These are phyloP conservation scores for Drosophila meridionalis DNA, from an alignment of 2,888 invertebrate species.

Conservation along the genomic window DNA sequence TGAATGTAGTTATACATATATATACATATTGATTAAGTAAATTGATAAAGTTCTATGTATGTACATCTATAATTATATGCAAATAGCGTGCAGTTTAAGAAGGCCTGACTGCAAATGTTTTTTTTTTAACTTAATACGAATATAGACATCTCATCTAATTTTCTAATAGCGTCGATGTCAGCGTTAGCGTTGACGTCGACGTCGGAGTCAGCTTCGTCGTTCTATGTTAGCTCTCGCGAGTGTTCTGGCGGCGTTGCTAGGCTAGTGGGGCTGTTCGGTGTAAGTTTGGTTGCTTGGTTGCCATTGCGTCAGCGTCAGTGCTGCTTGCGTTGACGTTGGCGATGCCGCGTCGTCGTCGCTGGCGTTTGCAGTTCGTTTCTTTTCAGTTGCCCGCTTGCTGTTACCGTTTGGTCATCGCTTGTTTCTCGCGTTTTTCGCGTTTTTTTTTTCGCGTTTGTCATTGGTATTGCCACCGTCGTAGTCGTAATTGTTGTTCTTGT, in stretches of 20 bases:
- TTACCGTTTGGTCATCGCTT: slow-evolving; percentile 66
- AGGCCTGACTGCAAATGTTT: neutral
- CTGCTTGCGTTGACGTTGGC: slow-evolving; percentile 16
- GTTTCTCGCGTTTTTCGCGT: slow-evolving; percentile 47
- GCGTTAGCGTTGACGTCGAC: slow-evolving; percentile 4
- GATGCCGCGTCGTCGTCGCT: slow-evolving; percentile 25
- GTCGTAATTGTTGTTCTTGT: slow-evolving; percentile 6
- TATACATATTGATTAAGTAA: neutral
- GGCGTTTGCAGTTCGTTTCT: slow-evolving; percentile 65
- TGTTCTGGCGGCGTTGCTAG: slow-evolving; percentile 51
- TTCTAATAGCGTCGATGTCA: slow-evolving; percentile 1
- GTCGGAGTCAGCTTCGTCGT: slow-evolving; percentile 17
- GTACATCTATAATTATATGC: neutral
- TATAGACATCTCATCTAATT: no score
- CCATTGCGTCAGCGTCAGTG: slow-evolving; percentile 61
- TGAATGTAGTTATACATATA: neutral
- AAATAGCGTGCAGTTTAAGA: neutral
- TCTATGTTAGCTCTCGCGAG: slow-evolving; percentile 50
- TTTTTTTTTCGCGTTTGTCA: slow-evolving; percentile 36
- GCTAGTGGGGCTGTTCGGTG: slow-evolving; percentile 23
- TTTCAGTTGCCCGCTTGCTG: slow-evolving; percentile 75
- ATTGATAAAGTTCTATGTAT: neutral
- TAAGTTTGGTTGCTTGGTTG: slow-evolving; percentile 44
- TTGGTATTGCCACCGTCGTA: slow-evolving; percentile 1
- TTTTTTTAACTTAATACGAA: no score